These are phyloP conservation scores for Seriola aureovittata DNA, from an alignment of 2,113 vertebrate genomes.

Conservation along the genomic window DNA sequence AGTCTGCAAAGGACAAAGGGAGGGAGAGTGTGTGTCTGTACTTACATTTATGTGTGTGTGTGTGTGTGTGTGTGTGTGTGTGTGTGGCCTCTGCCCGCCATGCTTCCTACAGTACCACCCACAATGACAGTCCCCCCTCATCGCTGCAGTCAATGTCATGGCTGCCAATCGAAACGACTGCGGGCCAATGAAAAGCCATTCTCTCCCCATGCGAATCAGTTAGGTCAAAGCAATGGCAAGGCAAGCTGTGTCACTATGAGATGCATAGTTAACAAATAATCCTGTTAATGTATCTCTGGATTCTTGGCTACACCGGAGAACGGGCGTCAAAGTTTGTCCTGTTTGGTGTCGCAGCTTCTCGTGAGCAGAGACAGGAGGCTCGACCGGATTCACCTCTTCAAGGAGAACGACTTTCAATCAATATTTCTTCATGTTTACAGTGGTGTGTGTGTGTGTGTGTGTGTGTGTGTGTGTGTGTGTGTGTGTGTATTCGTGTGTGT, in stretches of 20 bases:
- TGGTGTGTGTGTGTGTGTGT: slow-evolving; percentile 23
- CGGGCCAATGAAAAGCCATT: slow-evolving; percentile 61
- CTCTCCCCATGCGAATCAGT: slow-evolving; percentile 64
- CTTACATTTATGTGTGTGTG: slow-evolving; percentile 43
- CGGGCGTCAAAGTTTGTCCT: slow-evolving; percentile 18
- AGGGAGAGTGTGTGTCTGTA: slow-evolving; percentile 61
- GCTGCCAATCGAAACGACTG: slow-evolving; percentile 69
- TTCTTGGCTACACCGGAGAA: slow-evolving; percentile 6
- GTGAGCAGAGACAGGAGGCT: slow-evolving; percentile 20
- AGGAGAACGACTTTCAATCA: slow-evolving; percentile 60
- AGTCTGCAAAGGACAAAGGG: slow-evolving; percentile 83
- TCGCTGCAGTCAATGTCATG: slow-evolving; percentile 78
- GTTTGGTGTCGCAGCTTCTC: slow-evolving; percentile 37
- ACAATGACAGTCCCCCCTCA: slow-evolving; percentile 65
- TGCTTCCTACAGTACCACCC: slow-evolving; percentile 73
- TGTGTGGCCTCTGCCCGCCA: slow-evolving; percentile 51
- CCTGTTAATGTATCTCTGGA: slow-evolving; percentile 55
- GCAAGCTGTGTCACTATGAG: slow-evolving; percentile 68
- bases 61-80: slow-evolving; percentile 32
- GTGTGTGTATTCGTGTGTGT: not conserved
- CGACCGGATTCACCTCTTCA: slow-evolving; percentile 47
- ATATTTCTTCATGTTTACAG: slow-evolving; percentile 42
- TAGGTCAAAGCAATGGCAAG: slow-evolving; percentile 78
- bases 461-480: not conserved
- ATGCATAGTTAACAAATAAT: slow-evolving; percentile 75